phyloP scores from a whole-genome alignment of 2,113 vertebrate species.

The Chaetodon auriga region DNA sequence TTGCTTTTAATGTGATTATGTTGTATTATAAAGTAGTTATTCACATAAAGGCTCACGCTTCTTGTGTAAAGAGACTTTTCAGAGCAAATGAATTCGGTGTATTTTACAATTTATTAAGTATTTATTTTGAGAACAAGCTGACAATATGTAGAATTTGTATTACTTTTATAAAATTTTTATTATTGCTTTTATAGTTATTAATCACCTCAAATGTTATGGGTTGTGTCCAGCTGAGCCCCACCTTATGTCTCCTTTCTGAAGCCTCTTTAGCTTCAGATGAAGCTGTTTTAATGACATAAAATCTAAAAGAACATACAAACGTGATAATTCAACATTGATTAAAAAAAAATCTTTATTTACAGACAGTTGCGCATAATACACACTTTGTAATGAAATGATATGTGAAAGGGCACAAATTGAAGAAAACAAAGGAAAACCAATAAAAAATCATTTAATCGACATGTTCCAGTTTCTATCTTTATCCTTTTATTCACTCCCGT shows the following conservation, averaged over 20 bases:
- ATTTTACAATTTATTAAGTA: neutral
- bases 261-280: accelerated
- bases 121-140: neutral
- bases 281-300: neutral
- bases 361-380: constrained; percentile 13
- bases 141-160: neutral
- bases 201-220: neutral
- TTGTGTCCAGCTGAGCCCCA: neutral
- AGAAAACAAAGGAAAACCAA: constrained; percentile 5
- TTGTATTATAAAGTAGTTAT: neutral
- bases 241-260: neutral
- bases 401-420: constrained; percentile 25
- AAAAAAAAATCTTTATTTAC: constrained; percentile 68
- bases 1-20: neutral
- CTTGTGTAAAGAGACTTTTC: neutral
- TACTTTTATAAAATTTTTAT: neutral
- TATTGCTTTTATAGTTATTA: neutral
- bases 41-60: neutral
- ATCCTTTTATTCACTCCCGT: neutral
- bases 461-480: neutral
- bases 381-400: constrained; percentile 42
- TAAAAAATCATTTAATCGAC: neutral
- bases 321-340: neutral
- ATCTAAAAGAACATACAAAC: neutral
- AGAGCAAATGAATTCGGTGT: neutral